Evolutionary conservation across 2,113 vertebrate species (phyloP), one percentile per base, ranked within the genome.

Genomic region (Esox niger): DNA sequence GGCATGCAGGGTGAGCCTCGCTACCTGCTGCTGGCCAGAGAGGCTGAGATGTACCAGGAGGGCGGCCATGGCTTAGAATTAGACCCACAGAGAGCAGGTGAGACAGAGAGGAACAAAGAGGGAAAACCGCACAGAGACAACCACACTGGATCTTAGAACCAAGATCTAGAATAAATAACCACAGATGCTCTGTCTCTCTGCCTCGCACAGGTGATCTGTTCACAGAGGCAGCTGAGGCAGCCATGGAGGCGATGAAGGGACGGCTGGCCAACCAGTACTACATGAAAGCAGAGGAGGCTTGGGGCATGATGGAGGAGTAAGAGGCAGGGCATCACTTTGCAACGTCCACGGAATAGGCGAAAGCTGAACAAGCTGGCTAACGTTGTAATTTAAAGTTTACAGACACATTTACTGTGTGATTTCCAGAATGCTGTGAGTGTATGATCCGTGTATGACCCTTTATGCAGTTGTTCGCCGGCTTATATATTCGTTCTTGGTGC

Each of bases 201-300:
- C 4, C 23, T 6, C 13, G 4, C 79, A 11, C 71, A 99, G 97
- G 97, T 20, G 94, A 99, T 54, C 78, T 98, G 71, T 99, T 96
- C 80, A 99, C 95, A 5, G 93, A 95, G 83, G 97, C 97, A 1
- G 97, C 96, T 0, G 96, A 98, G 71, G 92, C 93, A 0, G 97
- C 97, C 0, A 99, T 92, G 91, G 94, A 92, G 58, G 96, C 95
- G 57, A 96, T 98, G 96, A 99, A 98, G 58, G 97, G 97, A 59
- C 90, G 96, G 10, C 80, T 98, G 71, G 97, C 97, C 49, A 98
- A 94, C 82, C 89, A 94, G 76, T 99, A 97, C 86, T 99, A 98
- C 77, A 86, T 96, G 87, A 97, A 95, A 83, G 97, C 97, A 0
- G 97, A 99, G 72, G 95, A 96, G 71, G 96, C 95, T 55, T 99